These are phyloP conservation scores for Cryptocheilus praepositus DNA, from an alignment of 2,888 invertebrate species.

Conservation along the genomic window DNA sequence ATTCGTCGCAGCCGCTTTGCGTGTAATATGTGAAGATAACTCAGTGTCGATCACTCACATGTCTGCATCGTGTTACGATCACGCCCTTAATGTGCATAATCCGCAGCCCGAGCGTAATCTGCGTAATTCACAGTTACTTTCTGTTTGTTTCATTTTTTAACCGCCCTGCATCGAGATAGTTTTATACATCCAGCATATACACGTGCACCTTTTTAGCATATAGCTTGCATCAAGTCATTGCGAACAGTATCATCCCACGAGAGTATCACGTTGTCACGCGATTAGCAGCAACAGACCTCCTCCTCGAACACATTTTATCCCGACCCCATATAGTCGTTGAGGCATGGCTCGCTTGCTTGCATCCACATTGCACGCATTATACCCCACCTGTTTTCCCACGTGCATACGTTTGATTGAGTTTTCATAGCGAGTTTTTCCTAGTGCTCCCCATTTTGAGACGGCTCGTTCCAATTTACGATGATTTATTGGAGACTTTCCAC, in stretches of 20 bases:
- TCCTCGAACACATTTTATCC: constrained; percentile 13
- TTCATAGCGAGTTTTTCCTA: neutral
- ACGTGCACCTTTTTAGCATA: neutral
- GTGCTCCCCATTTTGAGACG: neutral
- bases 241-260: constrained; percentile 7
- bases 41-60: constrained; percentile 31
- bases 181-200: neutral
- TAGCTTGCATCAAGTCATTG: constrained; percentile 22
- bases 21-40: constrained; percentile 38
- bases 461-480: neutral
- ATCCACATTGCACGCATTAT: constrained; percentile 58
- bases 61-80: constrained; percentile 30
- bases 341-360: constrained; percentile 61
- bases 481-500: neutral
- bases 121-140: constrained; percentile 8
- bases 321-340: constrained; percentile 18
- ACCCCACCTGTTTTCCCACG: constrained; percentile 13
- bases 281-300: no score
- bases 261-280: neutral
- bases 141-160: neutral
- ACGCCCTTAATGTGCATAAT: constrained; percentile 3
- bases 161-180: constrained; percentile 1
- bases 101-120: constrained; percentile 17
- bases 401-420: constrained; percentile 9
- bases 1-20: constrained; percentile 33